phyloP scores from a whole-genome alignment of 2,797 vertebrate genomes.

The Sphaeramia orbicularis region DNA sequence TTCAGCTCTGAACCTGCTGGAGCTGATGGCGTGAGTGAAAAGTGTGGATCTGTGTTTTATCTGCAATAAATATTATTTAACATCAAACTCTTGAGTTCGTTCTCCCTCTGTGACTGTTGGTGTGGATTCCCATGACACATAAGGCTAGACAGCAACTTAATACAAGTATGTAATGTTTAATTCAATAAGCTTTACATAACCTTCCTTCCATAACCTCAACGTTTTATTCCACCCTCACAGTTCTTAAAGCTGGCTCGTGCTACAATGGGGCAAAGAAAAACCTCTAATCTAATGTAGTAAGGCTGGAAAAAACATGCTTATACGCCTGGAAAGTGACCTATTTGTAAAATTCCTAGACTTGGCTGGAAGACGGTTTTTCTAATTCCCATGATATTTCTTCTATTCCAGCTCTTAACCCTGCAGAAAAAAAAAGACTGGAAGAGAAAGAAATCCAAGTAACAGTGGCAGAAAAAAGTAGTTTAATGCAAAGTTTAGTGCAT shows the following conservation, averaged over 20 bases:
- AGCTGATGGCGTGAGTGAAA: constrained; percentile 39
- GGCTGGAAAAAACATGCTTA: constrained; percentile 22
- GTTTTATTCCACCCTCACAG: neutral
- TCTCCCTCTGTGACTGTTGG: neutral
- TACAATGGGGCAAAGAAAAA: constrained; percentile 23
- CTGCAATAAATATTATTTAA: constrained; percentile 81
- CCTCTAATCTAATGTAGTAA: constrained; percentile 15
- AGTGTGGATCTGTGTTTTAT: constrained; percentile 65
- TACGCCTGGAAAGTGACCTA: constrained; percentile 42
- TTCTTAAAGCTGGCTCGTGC: neutral
- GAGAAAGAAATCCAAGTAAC: neutral
- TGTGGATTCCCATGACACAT: neutral
- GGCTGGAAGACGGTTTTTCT: constrained; percentile 26
- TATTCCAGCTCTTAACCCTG: neutral
- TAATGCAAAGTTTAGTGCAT: no score
- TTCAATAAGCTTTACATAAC: neutral
- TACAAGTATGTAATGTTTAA: constrained; percentile 12
- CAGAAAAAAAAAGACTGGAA: neutral
- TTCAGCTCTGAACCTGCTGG: constrained; percentile 47
- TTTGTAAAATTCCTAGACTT: constrained; percentile 29
- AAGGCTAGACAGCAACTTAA: neutral
- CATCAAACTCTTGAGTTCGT: constrained; percentile 18
- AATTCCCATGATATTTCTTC: neutral
- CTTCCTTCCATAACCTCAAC: constrained; percentile 15
- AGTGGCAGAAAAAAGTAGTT: no score